These are phyloP conservation scores for Caenorhabditis japonica DNA, from an alignment of 2,888 invertebrate species.

Conservation along the genomic window DNA sequence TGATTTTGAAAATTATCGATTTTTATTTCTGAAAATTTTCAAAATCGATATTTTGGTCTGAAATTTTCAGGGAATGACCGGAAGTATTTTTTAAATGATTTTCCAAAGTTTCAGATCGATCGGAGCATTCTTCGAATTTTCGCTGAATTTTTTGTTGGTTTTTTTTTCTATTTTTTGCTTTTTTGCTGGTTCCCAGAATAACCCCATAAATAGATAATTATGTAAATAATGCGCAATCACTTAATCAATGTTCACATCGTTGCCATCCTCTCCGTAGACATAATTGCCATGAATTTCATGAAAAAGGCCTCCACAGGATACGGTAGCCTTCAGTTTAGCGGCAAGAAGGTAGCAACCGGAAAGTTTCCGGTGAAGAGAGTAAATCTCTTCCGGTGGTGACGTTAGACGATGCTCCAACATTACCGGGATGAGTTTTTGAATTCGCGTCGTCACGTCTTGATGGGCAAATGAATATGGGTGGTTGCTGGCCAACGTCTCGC, in stretches of 20 bases:
- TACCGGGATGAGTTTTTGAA: conserved; percentile 90
- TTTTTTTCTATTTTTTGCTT: no score
- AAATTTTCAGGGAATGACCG: no score
- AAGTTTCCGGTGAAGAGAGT: conserved; percentile 95
- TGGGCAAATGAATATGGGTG: conserved; percentile 90
- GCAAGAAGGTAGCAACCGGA: conserved; percentile 83
- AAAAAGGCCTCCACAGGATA: conserved; percentile 74
- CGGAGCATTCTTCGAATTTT: no score
- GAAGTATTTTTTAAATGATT: no score
- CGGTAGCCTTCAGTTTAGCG: conserved; percentile 74
- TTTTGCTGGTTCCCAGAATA: no score
- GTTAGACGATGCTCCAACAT: conserved; percentile 92
- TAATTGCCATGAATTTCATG: conserved; percentile 68
- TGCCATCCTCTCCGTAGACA: conserved; percentile 67
- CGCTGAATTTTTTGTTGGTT: no score
- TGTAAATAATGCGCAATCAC: background rate
- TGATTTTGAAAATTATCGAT: no score
- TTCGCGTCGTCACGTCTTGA: conserved; percentile 86
- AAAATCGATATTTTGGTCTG: no score
- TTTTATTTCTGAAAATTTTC: no score
- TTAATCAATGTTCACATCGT: conserved; percentile 66
- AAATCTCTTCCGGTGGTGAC: conserved; percentile 98
- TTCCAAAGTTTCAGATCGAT: no score
- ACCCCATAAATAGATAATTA: conserved; percentile 5
- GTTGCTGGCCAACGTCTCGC: conserved; percentile 88